Percentiles rank a stretch among this genome's conserved stretches.
These are phyloP conservation scores for Rattus rattus DNA, from an alignment of 2,113 vertebrate genomes.

Conservation along the genomic window DNA sequence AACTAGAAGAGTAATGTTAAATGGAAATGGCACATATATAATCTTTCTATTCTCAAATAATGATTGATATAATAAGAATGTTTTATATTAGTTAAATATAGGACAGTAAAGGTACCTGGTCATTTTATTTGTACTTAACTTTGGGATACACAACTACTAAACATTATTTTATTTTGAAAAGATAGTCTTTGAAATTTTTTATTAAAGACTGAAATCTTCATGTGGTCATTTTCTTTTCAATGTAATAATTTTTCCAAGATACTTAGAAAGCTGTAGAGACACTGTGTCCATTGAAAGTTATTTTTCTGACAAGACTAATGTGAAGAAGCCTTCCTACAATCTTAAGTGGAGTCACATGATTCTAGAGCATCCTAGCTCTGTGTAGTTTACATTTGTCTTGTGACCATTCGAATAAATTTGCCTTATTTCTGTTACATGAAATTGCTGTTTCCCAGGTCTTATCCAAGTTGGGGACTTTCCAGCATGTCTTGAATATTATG, in stretches of 20 bases:
- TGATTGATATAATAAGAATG: not conserved
- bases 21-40: not conserved
- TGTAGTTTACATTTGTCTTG: not conserved
- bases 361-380: not conserved
- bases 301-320: not conserved
- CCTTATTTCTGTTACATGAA: not conserved
- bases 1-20: not conserved
- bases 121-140: not conserved
- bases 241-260: not conserved
- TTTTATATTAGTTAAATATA: not conserved
- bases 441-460: not conserved
- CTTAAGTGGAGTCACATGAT: not conserved
- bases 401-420: not conserved
- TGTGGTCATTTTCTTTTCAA: not conserved
- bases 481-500: not conserved
- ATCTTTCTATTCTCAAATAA: conserved; percentile 16
- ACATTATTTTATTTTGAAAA: not conserved
- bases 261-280: not conserved
- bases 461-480: not conserved
- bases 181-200: not conserved
- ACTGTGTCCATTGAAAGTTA: not conserved
- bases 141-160: not conserved
- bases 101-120: not conserved
- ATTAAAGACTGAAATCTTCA: not conserved
- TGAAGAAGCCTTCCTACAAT: not conserved